These are phyloP conservation scores for Lasius fuliginosus DNA, from an alignment of 2,888 invertebrate species.

Conservation along the genomic window DNA sequence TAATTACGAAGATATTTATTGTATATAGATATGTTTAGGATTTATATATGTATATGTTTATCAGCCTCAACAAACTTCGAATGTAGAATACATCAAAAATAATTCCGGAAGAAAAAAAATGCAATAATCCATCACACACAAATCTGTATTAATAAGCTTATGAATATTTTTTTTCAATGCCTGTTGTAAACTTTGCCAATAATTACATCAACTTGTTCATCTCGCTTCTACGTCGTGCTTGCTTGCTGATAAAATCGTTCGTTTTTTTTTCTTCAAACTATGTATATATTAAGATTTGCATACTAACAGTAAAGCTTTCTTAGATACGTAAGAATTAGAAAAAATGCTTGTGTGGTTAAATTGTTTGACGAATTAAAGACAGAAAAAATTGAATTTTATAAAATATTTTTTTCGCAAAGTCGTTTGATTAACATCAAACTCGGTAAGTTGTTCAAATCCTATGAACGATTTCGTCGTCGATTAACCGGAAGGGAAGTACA, in stretches of 20 bases:
- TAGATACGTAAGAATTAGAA: not conserved
- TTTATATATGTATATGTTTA: too few relatives aligned
- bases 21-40: not conserved
- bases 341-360: not conserved
- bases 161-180: slow-evolving; percentile 27
- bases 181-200: slow-evolving; percentile 8
- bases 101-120: not conserved
- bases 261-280: not conserved
- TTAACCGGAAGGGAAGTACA: slow-evolving; percentile 62
- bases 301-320: not conserved
- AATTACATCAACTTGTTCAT: slow-evolving; percentile 26
- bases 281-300: not conserved
- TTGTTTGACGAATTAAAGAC: not conserved
- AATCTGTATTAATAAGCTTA: slow-evolving; percentile 18
- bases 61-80: too few relatives aligned
- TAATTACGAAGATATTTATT: not conserved
- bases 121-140: not conserved
- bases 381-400: not conserved
- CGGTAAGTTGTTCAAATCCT: not conserved
- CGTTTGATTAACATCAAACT: not conserved
- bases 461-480: not conserved
- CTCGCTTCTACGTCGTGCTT: slow-evolving; percentile 1
- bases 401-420: not conserved
- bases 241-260: not conserved
- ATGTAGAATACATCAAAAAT: not conserved